Percentiles rank a stretch among this genome's conserved stretches.
These are phyloP conservation scores for Sarotherodon lohbergeri DNA, from an alignment of 2,113 vertebrate species.

Conservation along the genomic window DNA sequence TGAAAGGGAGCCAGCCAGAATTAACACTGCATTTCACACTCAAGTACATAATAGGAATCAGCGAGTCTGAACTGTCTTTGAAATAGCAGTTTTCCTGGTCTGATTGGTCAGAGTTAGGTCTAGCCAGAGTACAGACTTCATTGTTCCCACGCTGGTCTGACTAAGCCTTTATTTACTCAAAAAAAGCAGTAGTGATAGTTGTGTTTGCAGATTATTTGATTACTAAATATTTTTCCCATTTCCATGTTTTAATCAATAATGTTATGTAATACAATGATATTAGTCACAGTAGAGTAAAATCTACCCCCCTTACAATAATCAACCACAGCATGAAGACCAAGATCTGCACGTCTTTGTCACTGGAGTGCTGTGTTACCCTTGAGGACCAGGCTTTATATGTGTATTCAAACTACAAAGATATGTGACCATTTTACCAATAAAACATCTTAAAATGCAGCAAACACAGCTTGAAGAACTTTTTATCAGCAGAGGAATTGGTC, in stretches of 20 bases:
- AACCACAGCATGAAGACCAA: neutral
- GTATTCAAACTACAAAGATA: neutral
- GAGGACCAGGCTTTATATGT: neutral
- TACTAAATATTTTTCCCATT: neutral
- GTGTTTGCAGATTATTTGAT: neutral
- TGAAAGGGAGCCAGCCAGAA: conserved; percentile 37
- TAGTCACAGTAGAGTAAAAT: neutral
- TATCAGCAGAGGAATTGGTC: neutral
- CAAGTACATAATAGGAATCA: conserved; percentile 8
- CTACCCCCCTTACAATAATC: neutral
- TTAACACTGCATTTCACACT: conserved; percentile 36
- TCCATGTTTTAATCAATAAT: neutral
- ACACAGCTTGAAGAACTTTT: neutral
- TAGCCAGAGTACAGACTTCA: conserved; percentile 3
- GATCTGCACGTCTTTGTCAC: neutral
- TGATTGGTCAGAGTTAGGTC: neutral
- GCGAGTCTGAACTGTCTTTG: conserved; percentile 16
- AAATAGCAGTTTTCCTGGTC: conserved; percentile 10
- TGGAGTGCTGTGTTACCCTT: neutral
- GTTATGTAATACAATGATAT: neutral
- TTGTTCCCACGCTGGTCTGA: conserved; percentile 11
- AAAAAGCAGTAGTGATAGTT: neutral
- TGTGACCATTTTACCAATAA: neutral
- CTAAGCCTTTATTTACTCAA: conserved; percentile 8
- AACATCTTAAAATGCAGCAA: neutral